These are phyloP conservation scores for Tanypteryx hageni DNA, from an alignment of 2,888 invertebrate species.

Conservation along the genomic window DNA sequence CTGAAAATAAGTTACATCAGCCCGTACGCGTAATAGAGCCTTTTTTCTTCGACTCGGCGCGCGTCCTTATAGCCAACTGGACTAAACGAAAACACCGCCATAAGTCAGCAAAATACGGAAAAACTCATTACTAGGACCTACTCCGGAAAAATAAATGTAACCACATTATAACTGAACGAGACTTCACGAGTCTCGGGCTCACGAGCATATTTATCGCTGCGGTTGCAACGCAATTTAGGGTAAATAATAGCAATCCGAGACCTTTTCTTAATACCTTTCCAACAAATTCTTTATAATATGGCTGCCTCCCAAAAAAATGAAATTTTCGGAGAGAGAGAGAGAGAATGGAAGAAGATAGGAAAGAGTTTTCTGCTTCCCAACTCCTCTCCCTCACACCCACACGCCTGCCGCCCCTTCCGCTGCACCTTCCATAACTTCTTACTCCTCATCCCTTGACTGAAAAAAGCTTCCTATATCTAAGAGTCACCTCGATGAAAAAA, in stretches of 20 bases:
- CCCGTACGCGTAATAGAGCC: neutral
- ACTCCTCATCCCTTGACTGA: too few relatives aligned
- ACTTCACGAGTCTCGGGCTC: constrained; percentile 13
- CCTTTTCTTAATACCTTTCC: neutral
- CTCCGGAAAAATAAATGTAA: constrained; percentile 43
- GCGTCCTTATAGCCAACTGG: neutral
- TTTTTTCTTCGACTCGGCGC: neutral
- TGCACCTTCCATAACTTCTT: too few relatives aligned
- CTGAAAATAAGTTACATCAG: neutral
- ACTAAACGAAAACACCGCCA: constrained; percentile 34
- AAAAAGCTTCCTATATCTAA: too few relatives aligned
- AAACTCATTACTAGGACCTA: constrained; percentile 46
- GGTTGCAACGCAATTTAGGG: constrained; percentile 8
- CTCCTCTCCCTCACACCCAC: too few relatives aligned
- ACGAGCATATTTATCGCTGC: constrained; percentile 1
- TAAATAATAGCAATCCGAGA: constrained; percentile 19
- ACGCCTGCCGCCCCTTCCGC: too few relatives aligned
- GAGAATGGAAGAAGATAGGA: too few relatives aligned
- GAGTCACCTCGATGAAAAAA: too few relatives aligned
- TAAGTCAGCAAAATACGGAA: constrained; percentile 44
- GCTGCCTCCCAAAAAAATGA: neutral
- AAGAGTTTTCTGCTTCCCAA: too few relatives aligned
- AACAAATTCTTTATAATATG: constrained; percentile 35
- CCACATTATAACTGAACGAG: constrained; percentile 44
- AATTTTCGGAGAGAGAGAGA: neutral